These are phyloP conservation scores for Tortricodes alternella DNA, from an alignment of 2,888 invertebrate species.

Conservation along the genomic window DNA sequence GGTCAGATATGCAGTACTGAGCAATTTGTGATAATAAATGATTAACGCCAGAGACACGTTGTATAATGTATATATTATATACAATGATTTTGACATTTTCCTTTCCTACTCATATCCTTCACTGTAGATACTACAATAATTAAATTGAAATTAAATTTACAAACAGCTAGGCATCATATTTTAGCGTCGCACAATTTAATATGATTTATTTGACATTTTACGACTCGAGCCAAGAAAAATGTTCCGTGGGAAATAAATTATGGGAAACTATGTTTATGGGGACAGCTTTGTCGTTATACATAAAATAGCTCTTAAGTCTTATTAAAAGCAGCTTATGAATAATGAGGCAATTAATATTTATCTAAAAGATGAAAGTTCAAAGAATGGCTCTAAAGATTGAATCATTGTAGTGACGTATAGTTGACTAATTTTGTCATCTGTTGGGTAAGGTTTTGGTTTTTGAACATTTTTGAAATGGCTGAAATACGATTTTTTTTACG, in stretches of 20 bases:
- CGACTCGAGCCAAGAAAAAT: slow-evolving; percentile 24
- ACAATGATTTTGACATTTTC: too few species aligned
- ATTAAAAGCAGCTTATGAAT: not conserved
- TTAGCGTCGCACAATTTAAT: slow-evolving; percentile 22
- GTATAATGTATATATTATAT: too few species aligned
- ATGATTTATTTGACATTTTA: slow-evolving; percentile 33
- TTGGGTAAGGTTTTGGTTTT: too few species aligned
- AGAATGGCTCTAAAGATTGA: not conserved
- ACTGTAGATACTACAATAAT: too few species aligned
- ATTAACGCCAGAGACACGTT: too few species aligned
- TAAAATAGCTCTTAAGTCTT: slow-evolving; percentile 20
- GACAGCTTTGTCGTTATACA: slow-evolving; percentile 6
- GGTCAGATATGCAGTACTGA: too few species aligned
- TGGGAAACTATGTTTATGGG: not conserved
- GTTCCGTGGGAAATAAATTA: slow-evolving; percentile 13
- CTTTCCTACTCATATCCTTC: too few species aligned
- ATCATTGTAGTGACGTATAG: too few species aligned
- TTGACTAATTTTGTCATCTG: too few species aligned
- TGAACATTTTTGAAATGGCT: too few species aligned
- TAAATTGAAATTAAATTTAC: not conserved
- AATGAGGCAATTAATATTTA: slow-evolving; percentile 13
- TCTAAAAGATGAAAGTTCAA: not conserved
- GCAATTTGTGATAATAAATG: too few species aligned
- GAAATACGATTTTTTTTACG: too few species aligned
- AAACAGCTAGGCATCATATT: not conserved